These are phyloP conservation scores for Bombus polaris DNA, from an alignment of 1,140 invertebrate genomes.

Conservation along the genomic window DNA sequence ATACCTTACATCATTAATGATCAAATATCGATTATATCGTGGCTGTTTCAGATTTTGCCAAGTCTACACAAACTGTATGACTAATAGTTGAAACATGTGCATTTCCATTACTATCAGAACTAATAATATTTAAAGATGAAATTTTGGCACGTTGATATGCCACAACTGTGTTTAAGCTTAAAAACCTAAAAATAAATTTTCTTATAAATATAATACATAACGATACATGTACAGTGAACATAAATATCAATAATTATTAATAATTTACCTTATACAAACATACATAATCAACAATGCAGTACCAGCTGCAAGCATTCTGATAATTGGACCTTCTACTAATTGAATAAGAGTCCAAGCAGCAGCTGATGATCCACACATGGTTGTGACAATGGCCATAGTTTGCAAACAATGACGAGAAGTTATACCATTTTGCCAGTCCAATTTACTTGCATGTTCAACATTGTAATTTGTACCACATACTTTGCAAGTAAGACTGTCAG, in stretches of 20 bases:
- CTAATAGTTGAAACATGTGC: slow-evolving; percentile 84
- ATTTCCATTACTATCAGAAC: slow-evolving; percentile 59
- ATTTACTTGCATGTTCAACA: slow-evolving; percentile 87
- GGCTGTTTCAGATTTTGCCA: slow-evolving; percentile 73
- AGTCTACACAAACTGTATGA: slow-evolving; percentile 81
- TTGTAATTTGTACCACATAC: slow-evolving; percentile 91
- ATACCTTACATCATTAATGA: background rate
- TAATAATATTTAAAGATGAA: slow-evolving; percentile 91
- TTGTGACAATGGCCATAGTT: slow-evolving; percentile 86
- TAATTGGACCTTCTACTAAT: slow-evolving; percentile 89
- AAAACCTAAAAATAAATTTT: slow-evolving; percentile 84
- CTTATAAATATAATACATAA: slow-evolving; percentile 24
- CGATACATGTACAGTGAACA: background rate
- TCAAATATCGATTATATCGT: slow-evolving; percentile 53
- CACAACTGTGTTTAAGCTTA: slow-evolving; percentile 92
- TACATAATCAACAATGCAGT: slow-evolving; percentile 92
- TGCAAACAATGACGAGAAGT: slow-evolving; percentile 92
- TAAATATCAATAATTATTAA: background rate
- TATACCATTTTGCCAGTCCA: slow-evolving; percentile 91
- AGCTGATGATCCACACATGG: slow-evolving; percentile 89
- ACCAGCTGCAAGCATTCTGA: slow-evolving; percentile 90
- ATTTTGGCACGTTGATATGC: slow-evolving; percentile 95
- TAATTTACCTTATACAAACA: slow-evolving; percentile 89
- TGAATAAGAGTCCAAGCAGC: slow-evolving; percentile 92
- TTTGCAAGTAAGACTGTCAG: slow-evolving; percentile 89